A percentile compares a stretch with the other conserved stretches of the same genome.
phyloP scores from a whole-genome alignment of 2,113 vertebrate species.

The Paracyprichromis sp. region DNA sequence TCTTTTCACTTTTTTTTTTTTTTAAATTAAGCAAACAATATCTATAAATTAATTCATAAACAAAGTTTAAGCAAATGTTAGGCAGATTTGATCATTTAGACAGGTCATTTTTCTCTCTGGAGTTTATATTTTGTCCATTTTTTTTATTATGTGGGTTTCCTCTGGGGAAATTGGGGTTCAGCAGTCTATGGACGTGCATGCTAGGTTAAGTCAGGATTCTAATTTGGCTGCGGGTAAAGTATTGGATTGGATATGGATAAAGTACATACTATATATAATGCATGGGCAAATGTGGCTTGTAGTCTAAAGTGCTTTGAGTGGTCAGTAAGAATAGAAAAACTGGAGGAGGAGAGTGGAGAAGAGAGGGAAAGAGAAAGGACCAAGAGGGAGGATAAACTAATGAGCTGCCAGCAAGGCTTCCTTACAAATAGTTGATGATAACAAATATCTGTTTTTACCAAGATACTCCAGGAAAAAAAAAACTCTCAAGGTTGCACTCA shows the following conservation, averaged over 20 bases:
- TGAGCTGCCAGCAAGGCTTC: conserved; percentile 41
- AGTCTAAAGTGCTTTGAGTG: neutral
- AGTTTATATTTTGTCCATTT: neutral
- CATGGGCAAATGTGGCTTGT: neutral
- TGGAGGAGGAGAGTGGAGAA: neutral
- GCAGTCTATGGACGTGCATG: neutral
- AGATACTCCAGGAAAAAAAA: conserved; percentile 57
- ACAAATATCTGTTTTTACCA: conserved; percentile 57
- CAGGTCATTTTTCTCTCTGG: neutral
- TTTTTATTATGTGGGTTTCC: neutral
- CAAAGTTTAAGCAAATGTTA: neutral
- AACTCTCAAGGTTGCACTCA: conserved; percentile 63
- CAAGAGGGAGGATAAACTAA: conserved; percentile 28
- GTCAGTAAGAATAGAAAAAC: neutral
- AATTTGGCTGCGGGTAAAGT: neutral
- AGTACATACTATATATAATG: neutral
- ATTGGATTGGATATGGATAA: neutral
- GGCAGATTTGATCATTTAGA: neutral
- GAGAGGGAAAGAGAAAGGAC: neutral
- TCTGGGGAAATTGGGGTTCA: neutral
- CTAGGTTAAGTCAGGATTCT: neutral
- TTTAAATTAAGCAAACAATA: neutral
- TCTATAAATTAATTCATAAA: neutral
- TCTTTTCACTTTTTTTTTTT: neutral
- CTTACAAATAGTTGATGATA: conserved; percentile 47